Evolutionary conservation across 2,888 invertebrate species (phyloP).

Genomic region (Sicus ferrugineus): DNA sequence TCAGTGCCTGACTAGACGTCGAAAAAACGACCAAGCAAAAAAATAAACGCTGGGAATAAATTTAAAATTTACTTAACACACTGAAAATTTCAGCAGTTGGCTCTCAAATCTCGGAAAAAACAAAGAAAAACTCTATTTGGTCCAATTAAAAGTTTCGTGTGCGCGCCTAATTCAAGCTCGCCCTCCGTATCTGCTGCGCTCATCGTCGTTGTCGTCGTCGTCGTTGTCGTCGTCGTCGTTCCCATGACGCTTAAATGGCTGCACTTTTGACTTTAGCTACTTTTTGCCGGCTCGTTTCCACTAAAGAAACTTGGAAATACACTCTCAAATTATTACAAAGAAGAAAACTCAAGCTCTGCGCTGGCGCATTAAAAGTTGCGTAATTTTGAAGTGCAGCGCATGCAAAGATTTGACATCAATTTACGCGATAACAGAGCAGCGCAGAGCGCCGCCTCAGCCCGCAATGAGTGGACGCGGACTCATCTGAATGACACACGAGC

Average conservation of each 20-base stretch:
- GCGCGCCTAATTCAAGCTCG: no score
- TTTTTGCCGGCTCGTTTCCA: neutral
- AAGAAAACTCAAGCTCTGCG: neutral
- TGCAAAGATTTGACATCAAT: constrained; percentile 32
- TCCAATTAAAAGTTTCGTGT: neutral
- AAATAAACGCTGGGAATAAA: neutral
- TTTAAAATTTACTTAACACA: no score
- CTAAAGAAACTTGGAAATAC: no score
- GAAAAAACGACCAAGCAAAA: no score
- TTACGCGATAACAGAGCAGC: constrained; percentile 24
- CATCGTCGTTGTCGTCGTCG: neutral
- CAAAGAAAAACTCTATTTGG: no score
- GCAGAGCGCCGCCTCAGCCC: neutral
- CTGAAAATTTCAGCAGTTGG: no score
- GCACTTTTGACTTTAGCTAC: constrained; percentile 24
- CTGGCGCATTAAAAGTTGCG: constrained; percentile 30
- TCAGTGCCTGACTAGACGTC: neutral
- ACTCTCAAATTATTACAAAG: neutral
- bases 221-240: neutral
- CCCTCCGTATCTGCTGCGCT: no score
- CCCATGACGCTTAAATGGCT: constrained; percentile 8
- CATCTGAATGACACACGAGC: neutral
- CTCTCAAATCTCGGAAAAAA: no score
- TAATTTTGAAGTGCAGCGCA: constrained; percentile 24
- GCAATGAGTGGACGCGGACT: neutral